These are phyloP conservation scores for Syrrhaptes paradoxus DNA, from an alignment of 2,113 vertebrate genomes.

Conservation along the genomic window DNA sequence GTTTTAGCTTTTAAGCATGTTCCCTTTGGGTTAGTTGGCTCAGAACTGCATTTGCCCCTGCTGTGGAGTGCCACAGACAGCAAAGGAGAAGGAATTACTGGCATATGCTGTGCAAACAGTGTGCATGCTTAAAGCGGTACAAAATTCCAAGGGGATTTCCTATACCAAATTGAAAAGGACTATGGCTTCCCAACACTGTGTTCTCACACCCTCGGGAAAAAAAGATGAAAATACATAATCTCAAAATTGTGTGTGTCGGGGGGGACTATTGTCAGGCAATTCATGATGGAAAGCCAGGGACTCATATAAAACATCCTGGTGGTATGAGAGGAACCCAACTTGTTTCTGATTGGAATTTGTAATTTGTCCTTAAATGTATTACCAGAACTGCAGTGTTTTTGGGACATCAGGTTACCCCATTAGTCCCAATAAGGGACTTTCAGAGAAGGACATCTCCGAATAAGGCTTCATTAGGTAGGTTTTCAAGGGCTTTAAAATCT, in stretches of 20 bases:
- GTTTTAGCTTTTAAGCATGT: not conserved
- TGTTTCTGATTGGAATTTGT: not conserved
- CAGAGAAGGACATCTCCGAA: not conserved
- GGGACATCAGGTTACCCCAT: not conserved
- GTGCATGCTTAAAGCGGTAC: not conserved
- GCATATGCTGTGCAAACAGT: not conserved
- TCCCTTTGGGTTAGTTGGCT: not conserved
- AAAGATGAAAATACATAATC: not conserved
- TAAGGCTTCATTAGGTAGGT: not conserved
- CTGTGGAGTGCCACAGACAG: not conserved
- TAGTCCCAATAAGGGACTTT: not conserved
- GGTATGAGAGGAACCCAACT: not conserved
- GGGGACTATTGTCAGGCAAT: not conserved
- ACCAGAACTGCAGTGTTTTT: not conserved
- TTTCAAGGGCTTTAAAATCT: not conserved
- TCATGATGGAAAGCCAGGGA: not conserved
- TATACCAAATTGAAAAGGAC: not conserved
- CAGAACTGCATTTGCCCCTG: not conserved
- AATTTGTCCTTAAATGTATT: not conserved
- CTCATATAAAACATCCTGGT: not conserved
- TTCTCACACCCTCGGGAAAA: not conserved
- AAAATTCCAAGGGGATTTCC: constrained; percentile 25
- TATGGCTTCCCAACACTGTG: not conserved
- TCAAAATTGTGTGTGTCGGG: not conserved
- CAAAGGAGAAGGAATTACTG: not conserved